A percentile compares a stretch with the other conserved stretches of the same genome.
Evolutionary conservation across 2,888 invertebrate species (phyloP).

Genomic region (Cataglyphis rosenhaueri): DNA sequence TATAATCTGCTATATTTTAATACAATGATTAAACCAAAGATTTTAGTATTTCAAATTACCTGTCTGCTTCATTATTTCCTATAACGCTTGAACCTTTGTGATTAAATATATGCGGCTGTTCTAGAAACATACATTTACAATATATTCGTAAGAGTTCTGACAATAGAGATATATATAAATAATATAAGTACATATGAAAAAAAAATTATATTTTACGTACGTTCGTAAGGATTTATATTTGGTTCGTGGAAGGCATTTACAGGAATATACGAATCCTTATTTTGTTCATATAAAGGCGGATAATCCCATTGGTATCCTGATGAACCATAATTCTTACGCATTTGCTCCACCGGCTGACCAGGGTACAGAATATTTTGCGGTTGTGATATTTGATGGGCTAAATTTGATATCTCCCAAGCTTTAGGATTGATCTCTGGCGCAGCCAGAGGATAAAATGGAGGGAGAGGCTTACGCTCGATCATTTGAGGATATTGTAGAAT

Average conservation of each 20-base stretch:
- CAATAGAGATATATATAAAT: not conserved
- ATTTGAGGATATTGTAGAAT: conserved; percentile 79
- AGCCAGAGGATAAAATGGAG: conserved; percentile 73
- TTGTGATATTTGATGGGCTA: conserved; percentile 74
- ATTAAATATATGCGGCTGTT: conserved; percentile 80
- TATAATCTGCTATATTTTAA: not conserved
- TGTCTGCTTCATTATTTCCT: conserved; percentile 73
- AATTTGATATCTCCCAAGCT: conserved; percentile 76
- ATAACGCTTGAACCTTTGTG: conserved; percentile 79
- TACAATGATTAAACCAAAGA: not conserved
- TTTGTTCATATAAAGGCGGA: conserved; percentile 79
- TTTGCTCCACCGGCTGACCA: conserved; percentile 71
- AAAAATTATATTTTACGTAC: conserved; percentile 70
- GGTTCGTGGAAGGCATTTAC: conserved; percentile 74
- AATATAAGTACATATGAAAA: not conserved
- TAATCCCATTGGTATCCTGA: conserved; percentile 81
- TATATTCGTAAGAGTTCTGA: not conserved
- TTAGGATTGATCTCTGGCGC: conserved; percentile 73
- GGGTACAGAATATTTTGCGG: conserved; percentile 77
- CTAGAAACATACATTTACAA: conserved; percentile 66
- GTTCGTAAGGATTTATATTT: conserved; percentile 77
- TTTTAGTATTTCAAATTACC: conserved; percentile 61
- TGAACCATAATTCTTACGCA: conserved; percentile 74
- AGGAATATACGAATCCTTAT: conserved; percentile 75
- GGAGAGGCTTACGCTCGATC: conserved; percentile 72